Conservation (phyloP, 2,113 vertebrate species). For the Centrocercus urophasianus region DNA sequence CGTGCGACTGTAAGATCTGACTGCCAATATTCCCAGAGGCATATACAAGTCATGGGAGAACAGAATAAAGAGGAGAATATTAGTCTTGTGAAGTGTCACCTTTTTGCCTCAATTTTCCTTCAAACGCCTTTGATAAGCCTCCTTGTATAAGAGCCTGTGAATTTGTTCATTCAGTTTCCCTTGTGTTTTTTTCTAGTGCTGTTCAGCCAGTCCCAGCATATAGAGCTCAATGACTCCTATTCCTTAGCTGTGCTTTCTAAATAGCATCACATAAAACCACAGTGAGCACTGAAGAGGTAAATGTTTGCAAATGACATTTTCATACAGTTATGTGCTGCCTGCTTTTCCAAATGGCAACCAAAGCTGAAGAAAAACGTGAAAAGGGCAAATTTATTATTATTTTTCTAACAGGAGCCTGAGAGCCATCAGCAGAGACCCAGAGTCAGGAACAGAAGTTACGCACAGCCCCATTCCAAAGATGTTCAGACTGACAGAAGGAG, state of each 20-base stretch:
- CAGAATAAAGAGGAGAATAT: not conserved
- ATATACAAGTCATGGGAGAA: not conserved
- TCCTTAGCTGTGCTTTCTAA: not conserved
- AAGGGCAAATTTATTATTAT: not conserved
- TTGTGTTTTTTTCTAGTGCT: not conserved
- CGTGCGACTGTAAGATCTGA: accelerated
- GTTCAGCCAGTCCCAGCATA: not conserved
- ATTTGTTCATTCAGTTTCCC: not conserved
- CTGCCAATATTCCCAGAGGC: not conserved
- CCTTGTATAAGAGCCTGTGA: not conserved
- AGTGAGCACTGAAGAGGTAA: not conserved
- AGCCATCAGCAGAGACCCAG: not conserved
- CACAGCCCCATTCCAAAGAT: not conserved
- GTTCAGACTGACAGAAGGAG: accelerated
- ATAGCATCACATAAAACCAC: not conserved
- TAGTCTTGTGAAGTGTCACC: not conserved
- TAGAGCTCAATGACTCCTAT: accelerated
- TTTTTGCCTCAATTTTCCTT: not conserved
- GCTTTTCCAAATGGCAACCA: not conserved
- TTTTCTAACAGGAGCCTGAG: not conserved
- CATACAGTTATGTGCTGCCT: not conserved
- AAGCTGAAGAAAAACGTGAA: not conserved
- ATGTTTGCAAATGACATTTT: constrained; percentile 14
- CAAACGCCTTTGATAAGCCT: not conserved
- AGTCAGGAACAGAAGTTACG: not conserved